Evolutionary conservation across 1,140 invertebrate genomes (phyloP), one percentile per base, ranked within the genome.

Genomic region (Drosophila tsacasi): DNA sequence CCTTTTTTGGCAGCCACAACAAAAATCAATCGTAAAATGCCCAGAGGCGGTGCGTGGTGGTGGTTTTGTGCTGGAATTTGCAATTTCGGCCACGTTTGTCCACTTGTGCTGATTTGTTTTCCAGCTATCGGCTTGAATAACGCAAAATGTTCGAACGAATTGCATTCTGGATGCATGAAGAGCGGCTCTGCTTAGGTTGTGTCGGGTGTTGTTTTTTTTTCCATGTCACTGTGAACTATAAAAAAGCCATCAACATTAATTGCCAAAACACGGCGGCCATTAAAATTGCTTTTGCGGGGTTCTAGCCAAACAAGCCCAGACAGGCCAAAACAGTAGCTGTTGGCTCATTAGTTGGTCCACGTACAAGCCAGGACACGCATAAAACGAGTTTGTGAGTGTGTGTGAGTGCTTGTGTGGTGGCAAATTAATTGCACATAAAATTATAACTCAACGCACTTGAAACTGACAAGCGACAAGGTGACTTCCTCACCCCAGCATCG

Each of bases 371-470:
- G 44, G 30, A 57, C 73, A 79, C 59, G 79, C 79, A 84, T 84
- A 81, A 84, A 84, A 77, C 15, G 46, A 17, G 61, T 47, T 58
- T 46, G 30, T 9, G 46, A 17, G 61, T 47, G 67, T 46, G 30
- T 9, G 32, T 72, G 54, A 40, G 42, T 62, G 59, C 40, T 9
- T 74, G 58, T 77, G 55, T 59, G 74, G 76, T 72, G 81, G 84
- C 84, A 89, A 87, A 87, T 87, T 87, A 87, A 87, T 87, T 83
- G 84, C 84, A 87, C 84, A 87, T 87, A 89, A 87, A 87, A 87
- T 89, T 87, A 89, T 89, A 87, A 84, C 77, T 72, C 52, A 81
- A 69, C 76, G 73, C 83, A 83, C 77, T 87, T 89, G 83, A 83
- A 86, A 79, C 71, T 73, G 67, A 77, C 65, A 78, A 78, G 71